Evolutionary conservation across 2,113 vertebrate genomes (phyloP).

Genomic region (Rostratula benghalensis): DNA sequence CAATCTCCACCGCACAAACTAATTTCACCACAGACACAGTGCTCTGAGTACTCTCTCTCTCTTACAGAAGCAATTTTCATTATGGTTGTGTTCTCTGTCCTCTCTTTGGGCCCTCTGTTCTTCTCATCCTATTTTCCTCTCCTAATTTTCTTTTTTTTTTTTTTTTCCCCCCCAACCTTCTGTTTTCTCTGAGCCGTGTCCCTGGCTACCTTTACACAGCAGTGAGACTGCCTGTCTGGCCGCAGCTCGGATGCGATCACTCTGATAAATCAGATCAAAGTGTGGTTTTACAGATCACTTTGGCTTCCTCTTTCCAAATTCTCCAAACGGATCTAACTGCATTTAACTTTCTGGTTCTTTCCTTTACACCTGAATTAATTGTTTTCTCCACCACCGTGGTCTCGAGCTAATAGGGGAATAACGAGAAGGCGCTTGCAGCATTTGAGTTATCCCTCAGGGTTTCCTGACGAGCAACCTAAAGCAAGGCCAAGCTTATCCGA

Average conservation of each 20-base stretch:
- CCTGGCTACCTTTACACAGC: background rate
- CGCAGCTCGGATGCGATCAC: background rate
- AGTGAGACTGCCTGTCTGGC: background rate
- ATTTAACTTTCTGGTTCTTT: background rate
- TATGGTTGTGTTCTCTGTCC: background rate
- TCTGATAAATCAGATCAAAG: background rate
- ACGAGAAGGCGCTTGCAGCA: accelerated
- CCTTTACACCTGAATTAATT: background rate
- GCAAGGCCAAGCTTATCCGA: accelerated
- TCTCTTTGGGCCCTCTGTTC: background rate
- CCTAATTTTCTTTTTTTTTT: background rate
- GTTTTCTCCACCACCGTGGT: accelerated
- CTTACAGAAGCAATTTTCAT: background rate
- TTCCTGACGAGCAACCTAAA: background rate
- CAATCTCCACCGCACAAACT: background rate
- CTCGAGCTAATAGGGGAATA: background rate
- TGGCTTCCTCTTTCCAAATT: background rate
- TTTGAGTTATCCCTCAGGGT: background rate
- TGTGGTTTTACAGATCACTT: background rate
- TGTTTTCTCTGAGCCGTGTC: background rate
- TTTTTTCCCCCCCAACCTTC: background rate
- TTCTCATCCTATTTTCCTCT: background rate
- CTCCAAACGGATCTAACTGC: background rate
- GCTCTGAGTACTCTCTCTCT: background rate
- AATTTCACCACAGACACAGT: background rate